Evolutionary conservation across 1,140 invertebrate genomes (phyloP), one percentile per base, ranked within the genome.

Genomic region (Eueides isabella): DNA sequence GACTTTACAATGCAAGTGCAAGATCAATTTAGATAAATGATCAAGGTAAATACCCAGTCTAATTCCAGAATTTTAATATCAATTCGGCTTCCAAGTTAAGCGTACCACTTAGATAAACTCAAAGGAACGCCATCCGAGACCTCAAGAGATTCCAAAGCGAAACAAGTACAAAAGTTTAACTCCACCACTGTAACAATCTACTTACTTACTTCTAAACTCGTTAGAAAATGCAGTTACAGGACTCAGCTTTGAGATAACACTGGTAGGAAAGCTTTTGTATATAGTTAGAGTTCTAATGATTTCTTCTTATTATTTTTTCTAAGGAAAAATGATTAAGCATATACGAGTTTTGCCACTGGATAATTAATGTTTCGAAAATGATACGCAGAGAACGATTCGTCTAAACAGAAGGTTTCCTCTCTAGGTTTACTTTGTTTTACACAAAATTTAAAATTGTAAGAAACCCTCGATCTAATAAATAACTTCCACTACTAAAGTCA

Each of bases 141-240:
- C 48, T 55, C 48, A 55, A 55, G 48, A 48, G 41, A 48, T 48
- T 48, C 7, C 41, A 9, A 48, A 48, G 41, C n/a, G 41, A 55
- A 55, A 55, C 48, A 55, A 55, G 48, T 26, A 23, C 19, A 23
- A 55, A 55, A 55, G 19, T 23, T 55, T 44, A 44, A 1, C n/a
- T 26, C 48, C 23, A 23, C 48, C 48, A 26, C 48, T 26, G 48
- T 55, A 12, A 55, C 7, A 55, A 55, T 55, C 23, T 23, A 55
- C 48, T 55, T 55, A 55, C 48, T 26, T 11, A 55, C 44, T 55
- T 23, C 44, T 55, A n/a, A 55, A 55, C 19, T 55, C 23, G 48
- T 55, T 55, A 55, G 19, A 9, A 55, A 55, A 55, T 55, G 48
- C 19, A 55, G 48, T 26, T 55, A 55, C 48, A 55, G 48, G 48